Conservation (phyloP, 2,113 vertebrate genomes). For the Thamnaconus septentrionalis region DNA sequence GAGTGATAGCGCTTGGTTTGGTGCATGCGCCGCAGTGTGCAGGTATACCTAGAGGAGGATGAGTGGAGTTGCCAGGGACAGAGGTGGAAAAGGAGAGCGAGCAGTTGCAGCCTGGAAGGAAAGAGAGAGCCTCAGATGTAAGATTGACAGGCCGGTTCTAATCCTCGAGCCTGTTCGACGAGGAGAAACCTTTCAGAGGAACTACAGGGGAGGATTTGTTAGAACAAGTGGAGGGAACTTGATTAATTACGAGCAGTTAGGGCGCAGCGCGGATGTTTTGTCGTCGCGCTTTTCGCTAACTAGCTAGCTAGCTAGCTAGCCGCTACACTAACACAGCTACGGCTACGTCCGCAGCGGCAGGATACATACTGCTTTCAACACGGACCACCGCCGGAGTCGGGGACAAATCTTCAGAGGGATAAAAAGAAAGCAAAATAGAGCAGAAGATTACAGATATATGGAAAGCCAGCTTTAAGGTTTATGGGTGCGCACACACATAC, state of each 20-base stretch:
- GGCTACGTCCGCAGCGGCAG: conserved; percentile 36
- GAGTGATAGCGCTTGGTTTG: conserved; percentile 16
- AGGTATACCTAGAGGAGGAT: conserved; percentile 55
- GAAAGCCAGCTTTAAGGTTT: conserved; percentile 47
- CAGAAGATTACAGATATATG: conserved; percentile 56
- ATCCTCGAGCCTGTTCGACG: conserved; percentile 16
- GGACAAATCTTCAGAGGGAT: conserved; percentile 64
- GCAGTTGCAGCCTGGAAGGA: conserved; percentile 74
- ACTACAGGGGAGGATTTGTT: conserved; percentile 28
- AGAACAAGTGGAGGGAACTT: conserved; percentile 19
- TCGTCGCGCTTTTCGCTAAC: no score
- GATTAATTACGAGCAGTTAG: conserved; percentile 18
- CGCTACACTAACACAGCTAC: conserved; percentile 21
- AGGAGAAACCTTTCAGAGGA: not conserved
- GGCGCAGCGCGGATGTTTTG: not conserved
- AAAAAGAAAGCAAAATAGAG: conserved; percentile 58
- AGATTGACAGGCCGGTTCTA: conserved; percentile 21
- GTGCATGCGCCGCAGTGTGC: conserved; percentile 28
- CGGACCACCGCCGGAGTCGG: conserved; percentile 62
- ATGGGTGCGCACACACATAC: conserved; percentile 9
- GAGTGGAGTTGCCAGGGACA: conserved; percentile 50
- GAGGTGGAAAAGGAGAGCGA: conserved; percentile 67
- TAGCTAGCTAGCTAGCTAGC: conserved; percentile 17
- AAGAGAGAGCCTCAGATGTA: conserved; percentile 64
- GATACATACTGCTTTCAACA: conserved; percentile 69